Evolutionary conservation across 2,888 invertebrate species (phyloP).

Genomic region (Lucinisca nassula): DNA sequence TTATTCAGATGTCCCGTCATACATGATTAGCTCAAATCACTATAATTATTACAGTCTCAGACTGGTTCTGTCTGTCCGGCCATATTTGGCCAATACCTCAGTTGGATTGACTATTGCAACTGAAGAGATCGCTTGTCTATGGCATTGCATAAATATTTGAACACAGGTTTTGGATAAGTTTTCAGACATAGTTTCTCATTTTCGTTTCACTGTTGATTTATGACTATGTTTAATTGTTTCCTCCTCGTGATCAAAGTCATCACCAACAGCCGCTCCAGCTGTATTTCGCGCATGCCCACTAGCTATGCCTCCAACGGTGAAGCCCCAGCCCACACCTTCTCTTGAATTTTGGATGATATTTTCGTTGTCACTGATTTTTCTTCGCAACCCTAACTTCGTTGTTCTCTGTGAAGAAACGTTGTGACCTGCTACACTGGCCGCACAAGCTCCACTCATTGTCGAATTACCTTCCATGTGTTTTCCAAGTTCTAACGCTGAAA

Average conservation of each 20-base stretch:
- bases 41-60: no score
- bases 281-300: background rate
- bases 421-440: background rate
- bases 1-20: no score
- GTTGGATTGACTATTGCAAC: no score
- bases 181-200: background rate
- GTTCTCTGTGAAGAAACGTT: background rate
- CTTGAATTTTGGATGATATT: background rate
- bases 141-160: no score
- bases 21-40: no score
- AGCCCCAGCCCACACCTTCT: conserved; percentile 1
- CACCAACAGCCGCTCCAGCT: background rate
- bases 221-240: background rate
- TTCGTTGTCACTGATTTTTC: background rate
- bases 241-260: background rate
- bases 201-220: background rate
- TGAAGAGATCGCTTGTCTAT: no score
- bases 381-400: background rate
- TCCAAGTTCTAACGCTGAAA: background rate
- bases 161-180: background rate
- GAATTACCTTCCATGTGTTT: background rate
- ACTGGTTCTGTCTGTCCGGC: no score
- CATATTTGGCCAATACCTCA: no score
- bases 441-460: background rate
- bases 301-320: background rate